Evolutionary conservation across 1,140 invertebrate species (phyloP), one percentile per base, ranked within the genome.

Genomic region (Drosophila guanche): DNA sequence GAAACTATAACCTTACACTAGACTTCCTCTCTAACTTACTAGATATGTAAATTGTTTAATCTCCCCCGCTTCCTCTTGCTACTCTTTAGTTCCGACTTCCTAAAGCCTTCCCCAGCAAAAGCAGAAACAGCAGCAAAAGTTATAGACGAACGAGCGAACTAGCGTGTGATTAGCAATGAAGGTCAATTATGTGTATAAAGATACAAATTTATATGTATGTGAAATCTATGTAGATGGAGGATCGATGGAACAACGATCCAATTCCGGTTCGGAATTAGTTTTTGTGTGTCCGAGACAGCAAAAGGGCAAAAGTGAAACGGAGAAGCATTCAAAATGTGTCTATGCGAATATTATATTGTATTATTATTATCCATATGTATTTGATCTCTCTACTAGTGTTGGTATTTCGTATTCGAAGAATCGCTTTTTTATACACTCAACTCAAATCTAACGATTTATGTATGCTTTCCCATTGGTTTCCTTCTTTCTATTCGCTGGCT

Each of bases 121-220:
- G 51, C 65, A 83, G 83, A 60, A 57, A 29, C 33, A 41, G 67
- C 68, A 70, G 16, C 68, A 70, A 76, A 46, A 70, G 52, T 57
- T 63, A 76, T 72, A 68, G 57, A 56, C 61, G n/a, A 52, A 57
- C 41, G 71, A 70, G 6, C 59, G 56, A 78, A 72, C 66, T 79
- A 85, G 80, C 85, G 89, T 90, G 89, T 90, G 89, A 90, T 90
- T 90, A 90, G 89, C 72, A 90, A 90, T 86, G 89, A 90, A 90
- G 89, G 89, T 90, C 89, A 90, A 90, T 90, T 90, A 90, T 81
- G 66, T 83, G 61, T 74, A 71, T 83, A 76, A 63, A 60, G 63
- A 48, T 68, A 59, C 63, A 79, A 86, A 79, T 72, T 79, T 72
- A 70, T 76, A 76, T 68, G 63, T 70, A 75, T 68, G 67, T 70